These are phyloP conservation scores for Drosophila ambigua DNA, from an alignment of 1,140 invertebrate species.

Conservation along the genomic window DNA sequence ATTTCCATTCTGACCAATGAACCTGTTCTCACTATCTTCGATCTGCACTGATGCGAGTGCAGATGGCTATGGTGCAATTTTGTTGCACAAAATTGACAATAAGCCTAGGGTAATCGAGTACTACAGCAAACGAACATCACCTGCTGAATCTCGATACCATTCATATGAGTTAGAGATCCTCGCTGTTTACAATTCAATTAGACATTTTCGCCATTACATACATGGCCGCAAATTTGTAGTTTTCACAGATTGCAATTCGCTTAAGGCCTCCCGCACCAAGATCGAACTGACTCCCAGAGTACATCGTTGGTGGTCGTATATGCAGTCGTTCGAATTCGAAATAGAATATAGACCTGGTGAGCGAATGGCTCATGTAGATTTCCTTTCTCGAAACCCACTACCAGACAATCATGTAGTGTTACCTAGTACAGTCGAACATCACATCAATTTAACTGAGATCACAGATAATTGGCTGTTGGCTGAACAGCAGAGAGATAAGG, in stretches of 20 bases:
- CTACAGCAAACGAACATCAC: conserved; percentile 22
- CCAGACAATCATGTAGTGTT: too few relatives aligned
- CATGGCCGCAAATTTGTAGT: conserved; percentile 23
- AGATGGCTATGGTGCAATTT: conserved; percentile 21
- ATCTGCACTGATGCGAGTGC: conserved; percentile 1
- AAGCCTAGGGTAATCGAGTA: conserved; percentile 19
- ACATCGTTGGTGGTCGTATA: conserved; percentile 27
- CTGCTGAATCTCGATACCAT: conserved; percentile 24
- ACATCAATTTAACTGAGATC: too few relatives aligned
- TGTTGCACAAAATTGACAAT: conserved; percentile 21
- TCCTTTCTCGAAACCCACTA: conserved; percentile 13
- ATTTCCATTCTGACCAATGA: not conserved
- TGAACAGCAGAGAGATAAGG: too few relatives aligned
- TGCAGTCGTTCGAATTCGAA: conserved; percentile 23
- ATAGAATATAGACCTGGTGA: conserved; percentile 24
- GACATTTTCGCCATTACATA: conserved; percentile 31
- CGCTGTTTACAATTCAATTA: conserved; percentile 22
- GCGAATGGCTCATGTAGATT: conserved; percentile 23
- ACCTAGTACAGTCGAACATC: too few relatives aligned
- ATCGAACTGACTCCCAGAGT: conserved; percentile 24
- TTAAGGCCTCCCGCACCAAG: conserved; percentile 17
- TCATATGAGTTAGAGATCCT: conserved; percentile 25
- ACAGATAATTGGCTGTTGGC: too few relatives aligned
- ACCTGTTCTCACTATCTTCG: conserved; percentile 12
- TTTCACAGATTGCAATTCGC: conserved; percentile 13